Conservation (phyloP, 1,140 invertebrate species). For the Diprion similis region DNA sequence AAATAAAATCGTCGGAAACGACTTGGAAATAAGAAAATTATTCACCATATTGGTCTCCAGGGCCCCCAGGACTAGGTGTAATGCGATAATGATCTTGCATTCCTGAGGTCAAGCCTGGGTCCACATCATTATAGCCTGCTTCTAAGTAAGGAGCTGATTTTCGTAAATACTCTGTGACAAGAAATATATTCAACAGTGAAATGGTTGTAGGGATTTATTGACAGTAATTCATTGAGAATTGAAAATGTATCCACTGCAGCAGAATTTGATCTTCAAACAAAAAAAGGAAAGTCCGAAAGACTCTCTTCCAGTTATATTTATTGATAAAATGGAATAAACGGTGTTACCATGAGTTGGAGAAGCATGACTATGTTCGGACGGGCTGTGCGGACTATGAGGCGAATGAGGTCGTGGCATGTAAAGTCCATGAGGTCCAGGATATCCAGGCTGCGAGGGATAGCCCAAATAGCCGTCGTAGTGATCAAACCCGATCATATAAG, state of each 20-base stretch:
- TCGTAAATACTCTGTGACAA: slow-evolving; percentile 62
- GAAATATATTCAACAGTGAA: slow-evolving; percentile 23
- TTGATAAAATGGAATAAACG: too few species aligned
- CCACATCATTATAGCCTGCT: slow-evolving; percentile 72
- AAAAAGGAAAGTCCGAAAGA: too few species aligned
- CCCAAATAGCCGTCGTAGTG: slow-evolving; percentile 58
- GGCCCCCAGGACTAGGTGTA: slow-evolving; percentile 72
- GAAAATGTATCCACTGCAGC: slow-evolving; percentile 4
- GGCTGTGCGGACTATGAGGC: slow-evolving; percentile 58
- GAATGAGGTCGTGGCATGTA: slow-evolving; percentile 59
- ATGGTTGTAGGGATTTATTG: too few species aligned
- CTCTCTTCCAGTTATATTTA: too few species aligned
- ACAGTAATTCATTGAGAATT: too few species aligned
- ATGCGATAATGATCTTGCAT: slow-evolving; percentile 75
- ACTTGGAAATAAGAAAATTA: background rate
- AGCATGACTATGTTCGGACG: slow-evolving; percentile 59
- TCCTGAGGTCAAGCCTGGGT: slow-evolving; percentile 66
- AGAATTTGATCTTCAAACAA: background rate
- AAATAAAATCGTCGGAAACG: too few species aligned
- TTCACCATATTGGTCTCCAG: slow-evolving; percentile 70
- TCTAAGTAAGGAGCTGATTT: slow-evolving; percentile 66
- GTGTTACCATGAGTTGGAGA: slow-evolving; percentile 56
- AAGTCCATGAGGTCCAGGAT: slow-evolving; percentile 57
- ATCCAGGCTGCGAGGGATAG: slow-evolving; percentile 56
- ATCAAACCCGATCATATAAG: slow-evolving; percentile 61